These are phyloP conservation scores for Prietella phreatophila DNA, from an alignment of 2,113 vertebrate genomes.

Conservation along the genomic window DNA sequence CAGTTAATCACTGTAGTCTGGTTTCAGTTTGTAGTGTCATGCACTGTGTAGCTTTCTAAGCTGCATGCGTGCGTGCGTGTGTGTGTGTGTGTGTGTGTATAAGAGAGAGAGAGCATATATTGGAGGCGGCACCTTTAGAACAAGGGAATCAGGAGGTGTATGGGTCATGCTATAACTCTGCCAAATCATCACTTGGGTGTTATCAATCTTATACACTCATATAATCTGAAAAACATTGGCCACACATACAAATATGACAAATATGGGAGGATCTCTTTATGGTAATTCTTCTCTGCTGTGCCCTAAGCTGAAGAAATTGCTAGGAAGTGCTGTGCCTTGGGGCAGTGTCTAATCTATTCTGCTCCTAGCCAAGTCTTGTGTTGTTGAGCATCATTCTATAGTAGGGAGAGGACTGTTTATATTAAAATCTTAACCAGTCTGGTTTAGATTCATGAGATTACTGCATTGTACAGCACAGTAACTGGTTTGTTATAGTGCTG, in stretches of 20 bases:
- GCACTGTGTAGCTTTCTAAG: conserved; percentile 9
- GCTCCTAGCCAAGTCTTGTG: not conserved
- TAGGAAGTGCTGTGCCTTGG: not conserved
- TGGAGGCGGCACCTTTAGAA: conserved; percentile 4
- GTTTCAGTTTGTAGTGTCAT: conserved; percentile 25
- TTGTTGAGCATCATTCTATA: not conserved
- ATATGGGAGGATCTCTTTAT: not conserved
- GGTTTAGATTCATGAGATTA: not conserved
- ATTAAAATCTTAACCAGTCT: not conserved
- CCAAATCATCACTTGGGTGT: conserved; percentile 41
- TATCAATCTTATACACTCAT: conserved; percentile 41
- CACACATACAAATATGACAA: not conserved
- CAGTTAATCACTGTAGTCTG: not conserved
- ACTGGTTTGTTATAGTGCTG: conserved; percentile 26
- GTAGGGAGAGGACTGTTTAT: not conserved
- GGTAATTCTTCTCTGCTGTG: not conserved
- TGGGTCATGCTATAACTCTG: conserved; percentile 9
- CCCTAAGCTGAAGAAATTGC: not conserved
- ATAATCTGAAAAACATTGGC: not conserved
- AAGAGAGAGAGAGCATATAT: not conserved
- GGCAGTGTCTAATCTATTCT: conserved; percentile 6
- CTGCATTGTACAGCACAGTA: conserved; percentile 57
- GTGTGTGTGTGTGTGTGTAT: not conserved
- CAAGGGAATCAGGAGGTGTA: conserved; percentile 29
- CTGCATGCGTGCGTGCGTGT: conserved; percentile 1